A percentile compares a stretch with the other conserved stretches of the same genome.
phyloP scores from a whole-genome alignment of 2,888 invertebrate species.

The Mimachlamys varia region DNA sequence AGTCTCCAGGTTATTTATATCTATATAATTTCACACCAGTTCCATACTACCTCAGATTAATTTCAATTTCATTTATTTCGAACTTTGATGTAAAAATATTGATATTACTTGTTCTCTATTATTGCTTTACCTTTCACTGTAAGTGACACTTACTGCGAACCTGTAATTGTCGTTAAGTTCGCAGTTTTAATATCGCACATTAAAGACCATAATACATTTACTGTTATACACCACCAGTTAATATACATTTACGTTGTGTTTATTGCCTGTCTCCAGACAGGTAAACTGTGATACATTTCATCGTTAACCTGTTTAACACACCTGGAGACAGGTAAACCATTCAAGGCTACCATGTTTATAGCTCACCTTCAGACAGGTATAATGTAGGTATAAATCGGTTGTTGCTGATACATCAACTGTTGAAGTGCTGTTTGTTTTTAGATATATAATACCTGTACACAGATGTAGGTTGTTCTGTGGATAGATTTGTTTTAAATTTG shows the following conservation, averaged over 20 bases:
- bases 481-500: not conserved
- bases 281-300: slow-evolving; percentile 29
- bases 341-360: not conserved
- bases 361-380: not conserved
- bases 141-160: not conserved
- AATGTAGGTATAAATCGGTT: not conserved
- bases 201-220: slow-evolving; percentile 18
- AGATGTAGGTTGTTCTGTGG: not conserved
- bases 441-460: not conserved
- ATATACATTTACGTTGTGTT: not conserved
- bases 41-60: not conserved
- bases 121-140: slow-evolving; percentile 6
- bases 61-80: not conserved
- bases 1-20: not conserved
- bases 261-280: not conserved
- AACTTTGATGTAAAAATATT: not conserved
- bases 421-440: not conserved
- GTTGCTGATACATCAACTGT: not conserved
- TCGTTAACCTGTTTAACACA: slow-evolving; percentile 36
- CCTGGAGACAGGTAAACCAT: slow-evolving; percentile 14
- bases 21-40: not conserved
- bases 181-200: not conserved
- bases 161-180: not conserved
- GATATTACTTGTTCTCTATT: not conserved
- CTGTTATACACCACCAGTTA: not conserved